A percentile compares a stretch with the other conserved stretches of the same genome.
phyloP scores from a whole-genome alignment of 2,888 invertebrate genomes.

The Chydorus sphaericus region DNA sequence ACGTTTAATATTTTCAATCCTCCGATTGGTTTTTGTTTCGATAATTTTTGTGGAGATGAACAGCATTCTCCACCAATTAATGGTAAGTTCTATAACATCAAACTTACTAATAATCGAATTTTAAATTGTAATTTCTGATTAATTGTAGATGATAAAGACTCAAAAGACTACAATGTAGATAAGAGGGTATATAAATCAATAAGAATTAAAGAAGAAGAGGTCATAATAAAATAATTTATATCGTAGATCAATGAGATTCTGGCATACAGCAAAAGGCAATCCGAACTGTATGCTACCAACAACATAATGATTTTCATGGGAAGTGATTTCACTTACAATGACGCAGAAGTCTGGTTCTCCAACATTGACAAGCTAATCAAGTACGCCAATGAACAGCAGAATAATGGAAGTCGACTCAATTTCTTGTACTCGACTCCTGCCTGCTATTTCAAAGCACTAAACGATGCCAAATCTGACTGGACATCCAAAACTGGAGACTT shows the following conservation, averaged over 20 bases:
- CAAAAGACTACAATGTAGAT: constrained; percentile 16
- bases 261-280: constrained; percentile 23
- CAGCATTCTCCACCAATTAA: too few species aligned
- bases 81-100: too few species aligned
- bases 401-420: constrained; percentile 14
- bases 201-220: too few species aligned
- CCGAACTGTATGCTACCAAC: constrained; percentile 36
- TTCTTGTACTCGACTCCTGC: constrained; percentile 68
- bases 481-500: constrained; percentile 69
- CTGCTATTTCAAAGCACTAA: constrained; percentile 64
- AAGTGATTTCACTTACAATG: constrained; percentile 74
- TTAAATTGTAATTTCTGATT: too few species aligned
- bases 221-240: too few species aligned
- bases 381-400: constrained; percentile 23
- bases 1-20: constrained; percentile 30
- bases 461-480: constrained; percentile 50
- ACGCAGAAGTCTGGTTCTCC: constrained; percentile 49
- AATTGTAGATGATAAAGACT: constrained; percentile 14
- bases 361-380: constrained; percentile 78
- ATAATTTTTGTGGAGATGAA: constrained; percentile 29
- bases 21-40: constrained; percentile 38
- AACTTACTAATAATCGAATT: too few species aligned
- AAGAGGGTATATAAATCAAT: neutral
- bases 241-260: constrained; percentile 15
- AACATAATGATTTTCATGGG: constrained; percentile 82